Base-by-base conservation (phyloP, 2,888 invertebrate species). In the Epinotia demarniana region DNA sequence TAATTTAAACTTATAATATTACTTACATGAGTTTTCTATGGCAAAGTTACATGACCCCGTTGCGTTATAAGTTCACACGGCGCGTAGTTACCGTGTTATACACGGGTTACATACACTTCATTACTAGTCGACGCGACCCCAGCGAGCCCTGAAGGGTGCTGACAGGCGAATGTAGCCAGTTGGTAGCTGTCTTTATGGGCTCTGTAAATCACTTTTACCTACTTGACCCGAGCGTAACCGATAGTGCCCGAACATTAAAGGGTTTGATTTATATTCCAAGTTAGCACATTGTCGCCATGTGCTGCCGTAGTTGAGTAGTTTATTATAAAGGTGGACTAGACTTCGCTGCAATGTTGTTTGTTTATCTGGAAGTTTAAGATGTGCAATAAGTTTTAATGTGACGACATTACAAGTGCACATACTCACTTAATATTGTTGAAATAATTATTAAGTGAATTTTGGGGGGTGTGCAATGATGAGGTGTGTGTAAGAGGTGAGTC, bases 251-350 rank as follows among this genome's bases (percentile, higher is more conserved):
- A 84, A 89, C 91, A 91, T 90, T 92, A 92, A 93, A 91, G 92
- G 92, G 92, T 92, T 89, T 92, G 92, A 93, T 92, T 93, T 93
- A 93, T 92, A 88, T 82, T 83, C 84, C 83, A 93, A 93, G 88
- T 93, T 92, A 85, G 92, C 86, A 88, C 93, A 91, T 93, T 92
- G 87, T 87, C 90, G 86, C 87, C 93, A 92, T 90, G 92, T 92
- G 93, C 87, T 89, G 87, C 90, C 86, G 85, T 85, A 87, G 85
- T 80, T 83, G 87, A 86, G 83, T 89, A 91, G 88, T 92, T 91
- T 91, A 90, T 90, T 88, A 85, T 84, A 83, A 90, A 91, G 90
- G 91, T 92, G 85, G 83, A 87, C 86, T 86, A 39, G 39, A 39
- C 81, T 83, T 33, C 43, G 75, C 46, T 68, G 64, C 72, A 71